These are phyloP conservation scores for Tholera decimalis DNA, from an alignment of 2,888 invertebrate genomes.

Conservation along the genomic window DNA sequence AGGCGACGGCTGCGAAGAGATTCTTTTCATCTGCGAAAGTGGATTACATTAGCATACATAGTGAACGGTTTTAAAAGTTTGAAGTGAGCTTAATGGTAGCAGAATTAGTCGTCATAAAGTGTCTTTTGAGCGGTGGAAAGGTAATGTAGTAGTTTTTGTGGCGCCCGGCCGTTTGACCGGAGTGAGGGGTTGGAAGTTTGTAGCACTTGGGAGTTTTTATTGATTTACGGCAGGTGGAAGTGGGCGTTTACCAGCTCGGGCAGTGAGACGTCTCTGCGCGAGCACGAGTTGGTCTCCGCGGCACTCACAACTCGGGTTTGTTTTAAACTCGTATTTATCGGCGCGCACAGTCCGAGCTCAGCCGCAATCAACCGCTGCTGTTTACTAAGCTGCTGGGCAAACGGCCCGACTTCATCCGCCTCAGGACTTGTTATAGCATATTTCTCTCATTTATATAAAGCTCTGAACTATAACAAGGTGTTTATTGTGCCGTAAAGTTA, in stretches of 20 bases:
- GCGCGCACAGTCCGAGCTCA: constrained; percentile 57
- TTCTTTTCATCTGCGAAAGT: constrained; percentile 76
- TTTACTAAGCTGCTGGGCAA: constrained; percentile 63
- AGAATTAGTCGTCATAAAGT: constrained; percentile 68
- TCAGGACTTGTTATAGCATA: constrained; percentile 38
- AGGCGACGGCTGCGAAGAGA: constrained; percentile 65
- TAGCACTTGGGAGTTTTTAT: constrained; percentile 79
- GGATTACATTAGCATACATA: constrained; percentile 77
- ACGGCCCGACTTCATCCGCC: constrained; percentile 33
- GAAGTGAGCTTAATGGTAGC: constrained; percentile 66
- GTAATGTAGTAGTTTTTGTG: constrained; percentile 70
- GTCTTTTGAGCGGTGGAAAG: constrained; percentile 53
- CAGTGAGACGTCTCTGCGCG: constrained; percentile 57
- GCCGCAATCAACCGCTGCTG: constrained; percentile 67
- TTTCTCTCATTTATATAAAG: constrained; percentile 45
- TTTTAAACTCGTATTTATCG: constrained; percentile 78
- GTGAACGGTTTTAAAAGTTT: constrained; percentile 67
- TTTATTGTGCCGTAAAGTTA: constrained; percentile 38
- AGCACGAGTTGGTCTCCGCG: constrained; percentile 61
- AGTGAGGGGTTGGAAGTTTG: constrained; percentile 59
- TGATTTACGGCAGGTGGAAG: constrained; percentile 78
- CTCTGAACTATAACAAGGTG: constrained; percentile 23
- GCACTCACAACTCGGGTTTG: constrained; percentile 63
- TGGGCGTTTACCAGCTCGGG: constrained; percentile 50
- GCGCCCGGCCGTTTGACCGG: constrained; percentile 43